phyloP scores from a whole-genome alignment of 1,140 invertebrate genomes.

The Drosophila simulans region DNA sequence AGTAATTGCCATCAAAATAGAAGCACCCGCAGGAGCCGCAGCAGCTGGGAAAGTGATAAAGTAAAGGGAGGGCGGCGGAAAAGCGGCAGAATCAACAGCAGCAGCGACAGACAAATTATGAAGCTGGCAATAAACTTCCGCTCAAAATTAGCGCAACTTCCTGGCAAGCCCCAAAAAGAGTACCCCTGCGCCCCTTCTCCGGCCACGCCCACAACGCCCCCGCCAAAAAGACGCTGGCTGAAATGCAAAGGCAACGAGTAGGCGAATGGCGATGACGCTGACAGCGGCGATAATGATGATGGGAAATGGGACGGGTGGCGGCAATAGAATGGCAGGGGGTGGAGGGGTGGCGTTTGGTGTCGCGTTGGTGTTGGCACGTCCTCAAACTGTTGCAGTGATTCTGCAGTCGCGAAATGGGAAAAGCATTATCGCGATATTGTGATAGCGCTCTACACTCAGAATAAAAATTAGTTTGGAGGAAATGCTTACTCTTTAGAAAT shows the following conservation, averaged over 20 bases:
- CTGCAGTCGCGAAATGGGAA: constrained; percentile 11
- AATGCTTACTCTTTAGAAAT: background rate
- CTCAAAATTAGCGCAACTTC: constrained; percentile 73
- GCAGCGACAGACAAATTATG: constrained; percentile 66
- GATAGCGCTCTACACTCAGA: background rate
- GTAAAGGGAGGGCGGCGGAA: constrained; percentile 7
- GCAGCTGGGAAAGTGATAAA: constrained; percentile 31
- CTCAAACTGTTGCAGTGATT: constrained; percentile 26
- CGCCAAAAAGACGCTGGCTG: constrained; percentile 37
- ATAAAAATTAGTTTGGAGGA: background rate
- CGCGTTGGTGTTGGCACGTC: constrained; percentile 12
- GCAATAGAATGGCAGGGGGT: constrained; percentile 4
- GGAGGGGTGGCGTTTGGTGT: background rate
- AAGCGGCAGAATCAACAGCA: constrained; percentile 13
- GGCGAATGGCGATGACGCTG: constrained; percentile 39
- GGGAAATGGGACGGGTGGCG: constrained; percentile 18
- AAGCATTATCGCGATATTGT: background rate
- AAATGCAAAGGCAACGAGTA: constrained; percentile 33
- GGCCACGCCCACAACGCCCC: constrained; percentile 11
- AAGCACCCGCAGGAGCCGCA: constrained; percentile 24
- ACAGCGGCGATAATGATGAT: constrained; percentile 27
- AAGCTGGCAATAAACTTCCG: constrained; percentile 77
- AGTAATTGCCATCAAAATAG: constrained; percentile 57
- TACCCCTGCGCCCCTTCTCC: background rate
- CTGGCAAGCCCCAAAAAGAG: constrained; percentile 62